Evolutionary conservation across 1,140 invertebrate genomes (phyloP).

Genomic region (Drosophila obscura): DNA sequence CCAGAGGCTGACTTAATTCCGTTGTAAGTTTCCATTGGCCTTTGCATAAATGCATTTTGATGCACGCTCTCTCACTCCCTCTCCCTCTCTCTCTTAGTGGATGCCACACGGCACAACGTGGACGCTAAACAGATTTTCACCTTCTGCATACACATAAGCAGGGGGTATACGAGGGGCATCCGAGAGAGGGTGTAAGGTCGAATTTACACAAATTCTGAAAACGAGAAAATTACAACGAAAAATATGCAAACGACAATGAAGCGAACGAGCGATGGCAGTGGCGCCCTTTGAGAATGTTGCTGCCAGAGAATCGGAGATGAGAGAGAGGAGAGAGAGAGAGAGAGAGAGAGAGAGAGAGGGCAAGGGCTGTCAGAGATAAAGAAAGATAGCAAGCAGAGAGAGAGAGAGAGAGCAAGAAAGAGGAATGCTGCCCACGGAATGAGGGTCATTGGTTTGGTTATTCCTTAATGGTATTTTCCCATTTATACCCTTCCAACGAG

Average conservation of each 20-base stretch:
- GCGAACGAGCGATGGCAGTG: constrained; percentile 1
- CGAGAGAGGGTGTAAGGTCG: constrained; percentile 37
- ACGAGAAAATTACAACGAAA: constrained; percentile 69
- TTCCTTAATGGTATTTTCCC: too few relatives aligned
- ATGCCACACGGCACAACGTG: constrained; percentile 18
- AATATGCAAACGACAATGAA: constrained; percentile 71
- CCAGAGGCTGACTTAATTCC: constrained; percentile 52
- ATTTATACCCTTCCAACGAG: too few relatives aligned
- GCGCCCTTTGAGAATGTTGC: constrained; percentile 32
- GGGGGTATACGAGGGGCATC: too few relatives aligned
- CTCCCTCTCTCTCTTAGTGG: too few relatives aligned
- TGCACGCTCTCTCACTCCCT: constrained; percentile 35
- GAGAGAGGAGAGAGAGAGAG: too few relatives aligned
- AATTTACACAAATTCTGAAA: constrained; percentile 73
- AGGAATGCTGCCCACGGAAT: background rate
- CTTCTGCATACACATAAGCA: constrained; percentile 60
- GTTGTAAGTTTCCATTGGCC: constrained; percentile 61
- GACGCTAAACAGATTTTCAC: constrained; percentile 77
- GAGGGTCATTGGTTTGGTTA: too few relatives aligned
- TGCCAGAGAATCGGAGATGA: constrained; percentile 11
- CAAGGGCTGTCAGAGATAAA: constrained; percentile 6
- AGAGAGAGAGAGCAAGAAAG: background rate
- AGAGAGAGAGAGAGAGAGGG: background rate
- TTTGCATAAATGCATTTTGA: constrained; percentile 77
- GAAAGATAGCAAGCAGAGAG: background rate